Evolutionary conservation across 2,888 invertebrate genomes (phyloP), one percentile per base, ranked within the genome.

Genomic region (Parnassius orleans): DNA sequence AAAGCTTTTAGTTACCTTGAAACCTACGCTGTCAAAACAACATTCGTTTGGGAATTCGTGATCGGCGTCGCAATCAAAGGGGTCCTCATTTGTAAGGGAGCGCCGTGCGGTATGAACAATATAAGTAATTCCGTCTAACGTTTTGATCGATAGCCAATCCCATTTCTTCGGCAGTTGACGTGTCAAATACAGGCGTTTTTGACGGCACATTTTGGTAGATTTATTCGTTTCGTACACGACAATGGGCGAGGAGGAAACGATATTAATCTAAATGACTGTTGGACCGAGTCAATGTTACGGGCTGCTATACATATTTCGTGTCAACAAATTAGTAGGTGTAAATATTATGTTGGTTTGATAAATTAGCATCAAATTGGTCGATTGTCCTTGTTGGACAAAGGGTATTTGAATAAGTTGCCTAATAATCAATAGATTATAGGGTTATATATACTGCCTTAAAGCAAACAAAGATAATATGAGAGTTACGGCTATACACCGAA

Each of bases 61-160:
- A 48, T 48, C 48, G 48, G 9, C 24, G 50, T 50, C 42, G 12
- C 43, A 69, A 62, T 78, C 74, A 79, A 82, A 82, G 75, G 77
- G 73, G 74, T 67, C 80, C 71, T 77, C 80, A 75, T 80, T 80
- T 80, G 73, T 79, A 77, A 83, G 80, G 84, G 84, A 83, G 83
- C 80, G 84, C 72, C 79, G 64, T 66, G 61, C 48, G 33, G 33
- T 48, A 69, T 79, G 86, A 88, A 90, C 88, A 90, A 90, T 90
- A 78, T 78, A 75, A 72, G 78, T 88, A 87, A 89, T 90, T 86
- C 83, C 77, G 75, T 83, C 74, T 7, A 33, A 33, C 74, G 69
- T 66, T 67, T 78, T 90, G 90, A 90, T 90, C 85, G 88, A 90
- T 90, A 72, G 84, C 79, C 86, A 77, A 84, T 84, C 81, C 73